A percentile compares a stretch with the other conserved stretches of the same genome.
These are phyloP conservation scores for Platycheirus albimanus DNA, from an alignment of 2,888 invertebrate species.

Conservation along the genomic window DNA sequence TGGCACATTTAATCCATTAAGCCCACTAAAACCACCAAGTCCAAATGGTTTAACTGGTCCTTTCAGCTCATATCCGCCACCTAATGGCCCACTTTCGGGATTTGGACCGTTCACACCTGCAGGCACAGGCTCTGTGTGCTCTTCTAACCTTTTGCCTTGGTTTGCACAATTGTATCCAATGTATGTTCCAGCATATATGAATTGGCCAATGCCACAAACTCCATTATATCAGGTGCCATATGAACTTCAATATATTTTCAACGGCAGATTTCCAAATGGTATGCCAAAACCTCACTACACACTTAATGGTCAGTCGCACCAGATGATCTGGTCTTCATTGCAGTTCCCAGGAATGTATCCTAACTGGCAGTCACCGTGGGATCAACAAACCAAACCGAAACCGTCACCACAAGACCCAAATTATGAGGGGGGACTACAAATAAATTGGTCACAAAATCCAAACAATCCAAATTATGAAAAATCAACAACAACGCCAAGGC, in stretches of 20 bases:
- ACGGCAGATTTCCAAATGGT: background rate
- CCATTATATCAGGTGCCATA: background rate
- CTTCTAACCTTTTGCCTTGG: background rate
- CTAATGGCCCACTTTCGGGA: no score
- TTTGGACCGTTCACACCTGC: background rate
- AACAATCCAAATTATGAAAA: background rate
- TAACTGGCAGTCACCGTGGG: no score
- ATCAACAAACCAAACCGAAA: background rate
- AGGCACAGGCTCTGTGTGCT: background rate
- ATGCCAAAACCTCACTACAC: background rate
- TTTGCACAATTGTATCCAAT: background rate
- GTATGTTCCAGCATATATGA: background rate
- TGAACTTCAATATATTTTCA: background rate
- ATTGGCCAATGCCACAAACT: constrained; percentile 2
- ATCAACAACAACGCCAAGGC: background rate
- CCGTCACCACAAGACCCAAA: background rate
- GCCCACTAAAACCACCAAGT: no score
- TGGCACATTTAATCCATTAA: no score
- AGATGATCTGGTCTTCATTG: background rate
- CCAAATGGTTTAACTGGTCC: no score
- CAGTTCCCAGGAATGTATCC: no score
- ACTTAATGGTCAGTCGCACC: background rate
- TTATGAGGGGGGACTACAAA: background rate
- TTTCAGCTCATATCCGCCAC: no score
- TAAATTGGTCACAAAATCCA: background rate